These are phyloP conservation scores for Aegithalos caudatus DNA, from an alignment of 2,113 vertebrate genomes.

Conservation along the genomic window DNA sequence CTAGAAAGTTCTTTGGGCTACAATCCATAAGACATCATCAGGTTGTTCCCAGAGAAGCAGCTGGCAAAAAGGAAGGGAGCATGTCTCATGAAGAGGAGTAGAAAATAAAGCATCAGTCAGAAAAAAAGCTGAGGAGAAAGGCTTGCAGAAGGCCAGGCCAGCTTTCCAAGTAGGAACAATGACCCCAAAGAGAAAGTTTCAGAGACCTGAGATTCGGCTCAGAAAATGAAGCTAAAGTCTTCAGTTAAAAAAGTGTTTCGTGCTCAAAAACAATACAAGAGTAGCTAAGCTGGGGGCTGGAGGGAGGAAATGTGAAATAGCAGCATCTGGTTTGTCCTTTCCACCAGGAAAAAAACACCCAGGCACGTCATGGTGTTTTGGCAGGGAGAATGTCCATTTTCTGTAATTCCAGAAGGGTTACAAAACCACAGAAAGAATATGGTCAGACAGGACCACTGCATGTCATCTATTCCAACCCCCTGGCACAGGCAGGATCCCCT, in stretches of 20 bases:
- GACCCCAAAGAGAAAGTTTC: background rate
- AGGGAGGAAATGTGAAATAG: background rate
- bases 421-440: background rate
- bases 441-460: background rate
- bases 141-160: background rate
- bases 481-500: background rate
- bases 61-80: background rate
- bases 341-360: background rate
- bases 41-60: background rate
- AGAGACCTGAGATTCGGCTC: background rate
- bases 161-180: background rate
- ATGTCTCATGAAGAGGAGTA: background rate
- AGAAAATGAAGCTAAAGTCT: background rate
- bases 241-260: background rate
- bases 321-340: background rate
- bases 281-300: background rate
- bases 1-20: background rate
- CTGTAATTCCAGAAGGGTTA: background rate
- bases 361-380: background rate
- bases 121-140: background rate
- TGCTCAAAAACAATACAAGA: background rate
- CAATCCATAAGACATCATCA: background rate
- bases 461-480: background rate
- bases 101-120: background rate
- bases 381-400: background rate